Evolutionary conservation across 2,797 vertebrate genomes (phyloP).

Genomic region (Chaenodraco wilsoni): DNA sequence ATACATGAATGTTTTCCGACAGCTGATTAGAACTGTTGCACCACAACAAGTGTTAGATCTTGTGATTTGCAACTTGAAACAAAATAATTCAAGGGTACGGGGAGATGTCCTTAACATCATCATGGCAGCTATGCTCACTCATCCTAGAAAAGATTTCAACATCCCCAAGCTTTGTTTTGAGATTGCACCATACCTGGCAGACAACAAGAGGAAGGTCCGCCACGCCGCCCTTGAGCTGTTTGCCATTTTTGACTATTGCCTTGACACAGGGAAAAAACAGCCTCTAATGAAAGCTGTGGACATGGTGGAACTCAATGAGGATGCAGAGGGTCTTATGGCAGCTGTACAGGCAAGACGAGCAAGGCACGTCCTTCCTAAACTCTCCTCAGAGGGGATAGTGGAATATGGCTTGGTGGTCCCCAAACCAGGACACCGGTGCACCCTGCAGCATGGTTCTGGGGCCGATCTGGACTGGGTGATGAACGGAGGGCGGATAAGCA

Average conservation of each 20-base stretch:
- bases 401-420: conserved; percentile 87
- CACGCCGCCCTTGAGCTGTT: conserved; percentile 91
- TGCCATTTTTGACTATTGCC: conserved; percentile 85
- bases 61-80: conserved; percentile 84
- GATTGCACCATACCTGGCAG: conserved; percentile 87
- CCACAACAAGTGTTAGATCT: conserved; percentile 87
- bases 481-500: conserved; percentile 84
- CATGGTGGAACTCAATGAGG: conserved; percentile 85
- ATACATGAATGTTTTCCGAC: conserved; percentile 85
- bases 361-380: conserved; percentile 85
- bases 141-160: conserved; percentile 87
- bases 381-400: conserved; percentile 84
- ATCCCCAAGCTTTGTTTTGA: conserved; percentile 85
- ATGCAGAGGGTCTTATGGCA: conserved; percentile 86
- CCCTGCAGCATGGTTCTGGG: conserved; percentile 74
- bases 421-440: conserved; percentile 76
- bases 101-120: conserved; percentile 89
- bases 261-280: conserved; percentile 83
- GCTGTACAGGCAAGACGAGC: conserved; percentile 90
- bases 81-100: conserved; percentile 87
- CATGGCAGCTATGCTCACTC: conserved; percentile 86
- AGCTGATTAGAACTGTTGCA: conserved; percentile 85
- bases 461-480: conserved; percentile 91
- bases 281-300: conserved; percentile 88
- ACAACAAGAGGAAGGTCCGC: conserved; percentile 88